A percentile compares a stretch with the other conserved stretches of the same genome.
Conservation (phyloP, 2,888 invertebrate species). For the Hartigia nigra region DNA sequence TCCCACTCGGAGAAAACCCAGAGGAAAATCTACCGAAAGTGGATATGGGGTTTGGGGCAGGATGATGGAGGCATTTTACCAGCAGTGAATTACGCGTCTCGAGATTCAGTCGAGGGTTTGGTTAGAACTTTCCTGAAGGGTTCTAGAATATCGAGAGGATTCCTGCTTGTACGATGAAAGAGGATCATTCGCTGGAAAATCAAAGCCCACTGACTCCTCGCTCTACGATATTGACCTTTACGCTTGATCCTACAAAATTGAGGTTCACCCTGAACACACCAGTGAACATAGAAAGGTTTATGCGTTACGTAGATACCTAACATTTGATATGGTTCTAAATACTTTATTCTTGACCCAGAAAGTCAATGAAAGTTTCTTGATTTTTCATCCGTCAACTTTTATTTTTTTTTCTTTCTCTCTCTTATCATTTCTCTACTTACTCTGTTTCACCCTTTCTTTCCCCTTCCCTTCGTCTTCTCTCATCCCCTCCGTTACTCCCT, state of each 20-base stretch:
- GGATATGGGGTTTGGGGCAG: background rate
- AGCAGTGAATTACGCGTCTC: background rate
- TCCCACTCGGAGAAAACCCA: background rate
- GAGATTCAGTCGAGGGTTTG: background rate
- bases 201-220: background rate
- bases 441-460: background rate
- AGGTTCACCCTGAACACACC: background rate
- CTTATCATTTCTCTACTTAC: background rate
- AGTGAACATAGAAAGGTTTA: background rate
- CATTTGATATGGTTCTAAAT: background rate
- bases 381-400: conserved; percentile 48
- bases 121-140: background rate
- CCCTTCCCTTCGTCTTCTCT: background rate
- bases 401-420: conserved; percentile 32
- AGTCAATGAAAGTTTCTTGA: conserved; percentile 35
- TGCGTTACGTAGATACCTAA: background rate
- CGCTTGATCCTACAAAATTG: background rate
- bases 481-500: conserved; percentile 17
- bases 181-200: background rate
- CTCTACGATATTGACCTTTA: background rate
- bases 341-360: conserved; percentile 57
- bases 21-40: background rate
- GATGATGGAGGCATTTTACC: background rate
- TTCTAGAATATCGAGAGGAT: background rate
- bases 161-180: background rate